These are phyloP conservation scores for Aphelinus certus DNA, from an alignment of 1,140 invertebrate genomes.

Conservation along the genomic window DNA sequence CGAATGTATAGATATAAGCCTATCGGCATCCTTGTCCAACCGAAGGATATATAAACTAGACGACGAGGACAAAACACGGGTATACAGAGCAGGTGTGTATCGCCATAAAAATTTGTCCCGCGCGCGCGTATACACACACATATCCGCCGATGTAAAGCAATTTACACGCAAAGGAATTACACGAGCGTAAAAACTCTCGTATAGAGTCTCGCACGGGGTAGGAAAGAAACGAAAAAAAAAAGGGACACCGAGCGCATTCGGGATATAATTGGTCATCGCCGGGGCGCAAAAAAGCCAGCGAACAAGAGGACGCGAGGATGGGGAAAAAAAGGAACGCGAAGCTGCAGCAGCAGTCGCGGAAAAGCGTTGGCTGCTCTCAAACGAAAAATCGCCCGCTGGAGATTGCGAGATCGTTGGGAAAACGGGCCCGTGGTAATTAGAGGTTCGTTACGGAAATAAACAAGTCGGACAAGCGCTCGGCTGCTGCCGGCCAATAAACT, in stretches of 20 bases:
- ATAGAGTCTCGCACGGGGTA: slow-evolving; percentile 1
- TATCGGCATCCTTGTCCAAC: too few species aligned
- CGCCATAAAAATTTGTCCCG: slow-evolving; percentile 41
- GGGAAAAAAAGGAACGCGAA: slow-evolving; percentile 24
- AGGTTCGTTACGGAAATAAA: slow-evolving; percentile 47
- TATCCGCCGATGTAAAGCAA: slow-evolving; percentile 28
- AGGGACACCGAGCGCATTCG: not conserved
- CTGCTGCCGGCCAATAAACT: slow-evolving; percentile 43
- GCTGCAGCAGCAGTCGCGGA: slow-evolving; percentile 21
- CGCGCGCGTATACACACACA: slow-evolving; percentile 29
- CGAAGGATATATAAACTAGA: too few species aligned
- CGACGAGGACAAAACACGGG: too few species aligned
- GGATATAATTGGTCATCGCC: slow-evolving; percentile 20
- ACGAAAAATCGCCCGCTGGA: slow-evolving; percentile 19
- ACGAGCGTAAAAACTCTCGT: not conserved
- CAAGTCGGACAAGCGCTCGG: slow-evolving; percentile 41
- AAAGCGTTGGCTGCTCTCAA: not conserved
- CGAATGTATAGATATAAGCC: too few species aligned
- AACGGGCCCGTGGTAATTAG: slow-evolving; percentile 46
- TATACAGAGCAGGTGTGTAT: too few species aligned
- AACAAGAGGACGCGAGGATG: not conserved
- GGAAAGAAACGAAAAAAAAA: too few species aligned
- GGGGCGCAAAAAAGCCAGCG: slow-evolving; percentile 4
- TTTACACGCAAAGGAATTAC: not conserved
- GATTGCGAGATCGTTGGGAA: slow-evolving; percentile 33